Conservation (phyloP, 2,113 vertebrate species). For the Toxotes jaculatrix region DNA sequence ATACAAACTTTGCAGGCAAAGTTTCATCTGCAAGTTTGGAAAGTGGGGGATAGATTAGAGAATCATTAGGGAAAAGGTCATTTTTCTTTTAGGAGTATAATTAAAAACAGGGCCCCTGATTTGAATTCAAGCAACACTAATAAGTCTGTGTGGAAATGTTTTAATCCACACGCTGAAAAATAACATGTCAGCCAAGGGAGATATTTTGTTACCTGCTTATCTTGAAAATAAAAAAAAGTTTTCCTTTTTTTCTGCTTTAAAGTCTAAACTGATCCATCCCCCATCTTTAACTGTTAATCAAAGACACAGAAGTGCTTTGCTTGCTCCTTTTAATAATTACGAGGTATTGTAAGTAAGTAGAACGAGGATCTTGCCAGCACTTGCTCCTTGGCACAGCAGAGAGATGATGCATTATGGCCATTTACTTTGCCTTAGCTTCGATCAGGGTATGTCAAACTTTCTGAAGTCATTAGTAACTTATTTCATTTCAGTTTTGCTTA, state of each 20-base stretch:
- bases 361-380: slow-evolving; percentile 21
- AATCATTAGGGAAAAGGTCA: slow-evolving; percentile 14
- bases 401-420: slow-evolving; percentile 30
- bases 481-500: not conserved
- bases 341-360: slow-evolving; percentile 18
- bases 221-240: not conserved
- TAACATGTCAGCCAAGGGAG: slow-evolving; percentile 4
- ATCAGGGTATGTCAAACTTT: not conserved
- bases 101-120: slow-evolving; percentile 36
- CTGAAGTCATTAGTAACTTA: not conserved
- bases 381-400: slow-evolving; percentile 20
- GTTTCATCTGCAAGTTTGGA: slow-evolving; percentile 31
- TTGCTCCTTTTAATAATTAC: slow-evolving; percentile 28
- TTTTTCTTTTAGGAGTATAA: slow-evolving; percentile 29
- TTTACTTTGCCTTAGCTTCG: slow-evolving; percentile 20
- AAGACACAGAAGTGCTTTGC: not conserved
- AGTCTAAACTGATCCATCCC: not conserved
- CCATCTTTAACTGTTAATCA: slow-evolving; percentile 29
- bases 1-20: slow-evolving; percentile 24
- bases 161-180: slow-evolving; percentile 39
- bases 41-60: slow-evolving; percentile 25
- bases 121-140: slow-evolving; percentile 34
- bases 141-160: slow-evolving; percentile 22
- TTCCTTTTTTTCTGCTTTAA: slow-evolving; percentile 12
- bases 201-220: slow-evolving; percentile 2